Conservation (phyloP, 2,888 invertebrate genomes). For the Acanthopleura granulata region DNA sequence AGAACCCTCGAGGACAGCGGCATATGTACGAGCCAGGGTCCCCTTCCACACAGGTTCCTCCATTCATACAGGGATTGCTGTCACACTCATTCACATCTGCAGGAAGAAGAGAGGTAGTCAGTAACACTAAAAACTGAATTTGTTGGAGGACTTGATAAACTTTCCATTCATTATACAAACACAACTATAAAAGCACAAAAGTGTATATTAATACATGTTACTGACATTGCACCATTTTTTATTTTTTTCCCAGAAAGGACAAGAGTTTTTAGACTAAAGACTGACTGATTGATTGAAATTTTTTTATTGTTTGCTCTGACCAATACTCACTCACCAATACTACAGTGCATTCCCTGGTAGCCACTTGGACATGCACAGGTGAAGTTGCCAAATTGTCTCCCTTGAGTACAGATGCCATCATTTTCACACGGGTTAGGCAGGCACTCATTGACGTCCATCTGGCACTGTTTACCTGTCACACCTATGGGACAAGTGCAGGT, state of each 20-base stretch:
- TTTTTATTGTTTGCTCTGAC: no score
- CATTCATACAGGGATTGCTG: not conserved
- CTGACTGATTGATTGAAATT: no score
- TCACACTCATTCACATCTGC: slow-evolving; percentile 15
- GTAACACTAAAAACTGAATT: no score
- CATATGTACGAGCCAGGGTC: slow-evolving; percentile 76
- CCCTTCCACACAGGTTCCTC: not conserved
- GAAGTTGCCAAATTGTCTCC: slow-evolving; percentile 20
- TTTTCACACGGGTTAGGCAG: slow-evolving; percentile 1
- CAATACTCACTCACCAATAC: slow-evolving; percentile 20
- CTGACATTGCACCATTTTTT: no score
- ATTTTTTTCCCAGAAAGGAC: no score
- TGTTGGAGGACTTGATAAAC: no score
- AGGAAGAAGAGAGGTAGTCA: not conserved
- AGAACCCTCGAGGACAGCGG: slow-evolving; percentile 78
- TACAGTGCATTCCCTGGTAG: slow-evolving; percentile 29
- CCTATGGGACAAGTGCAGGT: slow-evolving; percentile 33
- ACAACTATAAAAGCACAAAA: no score
- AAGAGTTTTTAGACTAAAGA: no score
- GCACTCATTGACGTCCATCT: slow-evolving; percentile 35
- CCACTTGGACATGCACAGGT: slow-evolving; percentile 28
- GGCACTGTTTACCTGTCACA: slow-evolving; percentile 31
- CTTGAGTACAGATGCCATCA: slow-evolving; percentile 20
- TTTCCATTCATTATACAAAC: no score
- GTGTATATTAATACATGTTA: no score